Evolutionary conservation across 2,113 vertebrate genomes (phyloP).

Genomic region (Hyperopisus bebe): DNA sequence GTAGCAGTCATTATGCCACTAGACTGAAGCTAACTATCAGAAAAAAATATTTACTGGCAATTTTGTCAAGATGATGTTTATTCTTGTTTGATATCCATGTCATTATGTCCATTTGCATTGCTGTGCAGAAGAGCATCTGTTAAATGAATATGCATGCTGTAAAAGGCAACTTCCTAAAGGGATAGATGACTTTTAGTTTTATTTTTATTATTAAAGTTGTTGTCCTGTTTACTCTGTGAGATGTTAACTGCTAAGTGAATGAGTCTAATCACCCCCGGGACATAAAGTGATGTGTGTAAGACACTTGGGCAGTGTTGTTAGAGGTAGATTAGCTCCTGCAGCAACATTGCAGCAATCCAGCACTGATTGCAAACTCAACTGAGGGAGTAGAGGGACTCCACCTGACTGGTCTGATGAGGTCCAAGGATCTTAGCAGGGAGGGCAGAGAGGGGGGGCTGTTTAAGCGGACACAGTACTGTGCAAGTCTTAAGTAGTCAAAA

Average conservation of each 20-base stretch:
- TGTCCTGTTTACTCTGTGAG: neutral
- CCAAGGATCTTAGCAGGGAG: conserved; percentile 32
- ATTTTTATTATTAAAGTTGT: neutral
- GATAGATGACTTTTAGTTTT: neutral
- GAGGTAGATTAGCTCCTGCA: conserved; percentile 27
- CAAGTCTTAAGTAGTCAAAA: neutral
- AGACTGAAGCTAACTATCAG: neutral
- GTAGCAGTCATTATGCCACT: neutral
- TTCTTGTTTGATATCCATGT: neutral
- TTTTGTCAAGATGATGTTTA: neutral
- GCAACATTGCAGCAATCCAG: conserved; percentile 1
- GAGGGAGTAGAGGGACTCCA: conserved; percentile 17
- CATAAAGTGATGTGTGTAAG: conserved; percentile 13
- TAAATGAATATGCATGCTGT: neutral
- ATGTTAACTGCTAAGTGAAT: neutral
- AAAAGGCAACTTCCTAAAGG: neutral
- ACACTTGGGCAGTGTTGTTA: conserved; percentile 27
- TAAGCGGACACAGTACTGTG: conserved; percentile 11
- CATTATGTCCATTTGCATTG: neutral
- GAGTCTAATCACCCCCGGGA: neutral
- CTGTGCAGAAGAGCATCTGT: neutral
- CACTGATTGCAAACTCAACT: conserved; percentile 39
- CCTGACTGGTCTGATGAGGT: conserved; percentile 40
- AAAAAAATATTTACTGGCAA: neutral
- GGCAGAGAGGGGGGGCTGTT: conserved; percentile 17